Evolutionary conservation across 2,113 vertebrate genomes (phyloP).

Genomic region (Zootoca vivipara): DNA sequence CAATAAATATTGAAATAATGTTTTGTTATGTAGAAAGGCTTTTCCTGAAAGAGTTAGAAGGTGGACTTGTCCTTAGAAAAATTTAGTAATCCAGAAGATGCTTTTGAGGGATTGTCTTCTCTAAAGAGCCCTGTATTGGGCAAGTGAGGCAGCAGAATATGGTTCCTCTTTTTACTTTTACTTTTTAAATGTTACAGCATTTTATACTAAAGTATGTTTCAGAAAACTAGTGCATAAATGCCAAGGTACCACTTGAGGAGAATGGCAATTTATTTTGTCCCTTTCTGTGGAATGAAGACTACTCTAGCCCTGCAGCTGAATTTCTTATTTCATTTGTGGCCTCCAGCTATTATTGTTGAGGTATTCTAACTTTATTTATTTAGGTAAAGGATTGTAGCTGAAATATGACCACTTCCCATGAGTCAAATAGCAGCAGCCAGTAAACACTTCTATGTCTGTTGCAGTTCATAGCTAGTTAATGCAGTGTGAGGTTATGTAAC

Average conservation of each 20-base stretch:
- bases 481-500: background rate
- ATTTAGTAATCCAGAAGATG: background rate
- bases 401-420: background rate
- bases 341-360: background rate
- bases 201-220: background rate
- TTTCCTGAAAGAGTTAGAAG: background rate
- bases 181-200: background rate
- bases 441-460: background rate
- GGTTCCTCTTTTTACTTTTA: background rate
- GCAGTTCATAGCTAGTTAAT: background rate
- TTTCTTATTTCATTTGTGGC: conserved; percentile 16
- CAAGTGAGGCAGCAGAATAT: background rate
- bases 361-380: conserved; percentile 7
- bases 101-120: background rate
- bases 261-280: background rate
- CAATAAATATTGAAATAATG: background rate
- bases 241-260: background rate
- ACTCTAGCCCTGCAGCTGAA: conserved; percentile 12
- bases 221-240: background rate
- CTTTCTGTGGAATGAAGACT: conserved; percentile 30
- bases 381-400: background rate
- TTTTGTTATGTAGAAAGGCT: background rate
- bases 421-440: background rate
- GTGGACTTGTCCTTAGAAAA: background rate
- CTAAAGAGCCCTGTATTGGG: background rate